A percentile compares a stretch with the other conserved stretches of the same genome.
Conservation (phyloP, 2,888 invertebrate genomes). For the Pheosia gnoma region DNA sequence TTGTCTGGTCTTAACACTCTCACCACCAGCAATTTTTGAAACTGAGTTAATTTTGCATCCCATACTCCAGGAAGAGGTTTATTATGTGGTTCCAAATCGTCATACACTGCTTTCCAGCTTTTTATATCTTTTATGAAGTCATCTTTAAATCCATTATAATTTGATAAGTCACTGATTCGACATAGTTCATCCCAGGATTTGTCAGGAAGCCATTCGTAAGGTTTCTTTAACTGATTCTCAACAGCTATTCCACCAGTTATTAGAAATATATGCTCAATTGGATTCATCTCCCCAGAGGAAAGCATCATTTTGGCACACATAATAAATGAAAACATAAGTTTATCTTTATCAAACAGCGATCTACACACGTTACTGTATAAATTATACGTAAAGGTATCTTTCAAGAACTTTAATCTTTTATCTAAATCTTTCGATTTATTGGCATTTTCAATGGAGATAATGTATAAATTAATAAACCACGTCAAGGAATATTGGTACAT, state of each 20-base stretch:
- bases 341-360: conserved; percentile 94
- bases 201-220: conserved; percentile 88
- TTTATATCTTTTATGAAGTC: conserved; percentile 77
- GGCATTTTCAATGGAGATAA: conserved; percentile 90
- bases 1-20: conserved; percentile 91
- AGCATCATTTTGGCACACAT: conserved; percentile 89
- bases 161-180: conserved; percentile 81
- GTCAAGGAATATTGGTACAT: conserved; percentile 95
- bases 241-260: conserved; percentile 90
- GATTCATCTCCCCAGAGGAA: conserved; percentile 82
- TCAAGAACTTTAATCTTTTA: conserved; percentile 87
- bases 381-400: conserved; percentile 90
- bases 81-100: conserved; percentile 87
- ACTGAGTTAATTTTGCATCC: conserved; percentile 84
- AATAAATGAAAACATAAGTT: conserved; percentile 91
- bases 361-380: conserved; percentile 92
- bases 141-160: conserved; percentile 82
- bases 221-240: conserved; percentile 86
- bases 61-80: conserved; percentile 86
- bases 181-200: conserved; percentile 93
- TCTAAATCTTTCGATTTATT: conserved; percentile 89
- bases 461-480: conserved; percentile 94
- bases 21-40: conserved; percentile 89
- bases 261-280: conserved; percentile 87
- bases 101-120: conserved; percentile 88